Evolutionary conservation across 2,797 vertebrate species (phyloP).

Genomic region (Heterohyrax brucei): DNA sequence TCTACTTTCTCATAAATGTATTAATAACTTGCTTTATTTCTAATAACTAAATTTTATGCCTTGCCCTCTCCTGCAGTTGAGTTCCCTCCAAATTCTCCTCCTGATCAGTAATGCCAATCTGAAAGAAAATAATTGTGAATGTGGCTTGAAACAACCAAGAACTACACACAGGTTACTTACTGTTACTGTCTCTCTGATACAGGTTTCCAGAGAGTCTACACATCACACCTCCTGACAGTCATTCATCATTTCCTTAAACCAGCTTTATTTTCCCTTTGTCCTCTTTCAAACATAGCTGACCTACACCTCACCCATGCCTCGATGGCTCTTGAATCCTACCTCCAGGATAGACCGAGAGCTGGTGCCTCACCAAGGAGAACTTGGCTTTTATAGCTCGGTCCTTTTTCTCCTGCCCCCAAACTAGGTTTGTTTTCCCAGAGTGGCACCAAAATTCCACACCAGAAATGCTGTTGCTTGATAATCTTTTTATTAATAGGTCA

Average conservation of each 20-base stretch:
- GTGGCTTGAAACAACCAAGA: not conserved
- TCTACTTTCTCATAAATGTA: slow-evolving; percentile 36
- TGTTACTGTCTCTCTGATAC: not conserved
- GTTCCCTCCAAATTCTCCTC: not conserved
- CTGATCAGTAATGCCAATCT: not conserved
- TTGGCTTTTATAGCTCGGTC: not conserved
- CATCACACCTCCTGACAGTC: not conserved
- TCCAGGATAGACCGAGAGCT: not conserved
- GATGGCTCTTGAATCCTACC: not conserved
- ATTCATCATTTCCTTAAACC: not conserved
- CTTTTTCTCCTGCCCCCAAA: not conserved
- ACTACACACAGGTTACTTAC: not conserved
- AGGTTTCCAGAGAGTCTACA: not conserved
- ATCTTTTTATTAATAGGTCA: slow-evolving; percentile 39
- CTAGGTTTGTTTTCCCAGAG: slow-evolving; percentile 45
- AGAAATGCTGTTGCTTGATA: not conserved
- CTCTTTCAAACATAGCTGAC: not conserved
- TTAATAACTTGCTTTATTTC: slow-evolving; percentile 51
- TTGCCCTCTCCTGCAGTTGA: slow-evolving; percentile 15
- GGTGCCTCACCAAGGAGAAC: not conserved
- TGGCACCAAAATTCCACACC: slow-evolving; percentile 7
- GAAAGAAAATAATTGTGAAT: not conserved
- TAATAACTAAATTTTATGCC: not conserved
- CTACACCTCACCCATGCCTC: not conserved
- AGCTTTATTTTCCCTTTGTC: not conserved